Percentiles rank a stretch among this genome's conserved stretches.
These are phyloP conservation scores for Loxodonta africana DNA, from an alignment of 2,113 vertebrate genomes.

Conservation along the genomic window DNA sequence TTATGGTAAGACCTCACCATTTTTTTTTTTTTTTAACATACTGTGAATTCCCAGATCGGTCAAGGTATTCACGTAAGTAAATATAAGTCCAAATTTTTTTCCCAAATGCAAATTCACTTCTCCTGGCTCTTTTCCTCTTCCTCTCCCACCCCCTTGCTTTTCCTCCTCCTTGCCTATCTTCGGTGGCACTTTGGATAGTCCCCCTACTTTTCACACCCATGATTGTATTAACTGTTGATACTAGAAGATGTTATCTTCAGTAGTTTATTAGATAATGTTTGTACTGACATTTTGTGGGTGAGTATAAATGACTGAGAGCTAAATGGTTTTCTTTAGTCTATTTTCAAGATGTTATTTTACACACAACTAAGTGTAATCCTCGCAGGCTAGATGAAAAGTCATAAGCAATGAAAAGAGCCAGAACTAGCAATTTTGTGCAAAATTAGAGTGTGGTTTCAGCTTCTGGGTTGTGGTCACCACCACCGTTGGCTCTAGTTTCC, in stretches of 20 bases:
- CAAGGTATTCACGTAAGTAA: slow-evolving; percentile 39
- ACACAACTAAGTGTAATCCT: slow-evolving; percentile 43
- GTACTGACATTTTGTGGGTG: slow-evolving; percentile 40
- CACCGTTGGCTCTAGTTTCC: slow-evolving; percentile 57
- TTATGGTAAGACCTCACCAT: not conserved
- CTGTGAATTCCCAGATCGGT: not conserved
- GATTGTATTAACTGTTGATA: not conserved
- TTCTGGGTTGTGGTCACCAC: slow-evolving; percentile 66
- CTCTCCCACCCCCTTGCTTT: not conserved
- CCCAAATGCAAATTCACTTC: not conserved
- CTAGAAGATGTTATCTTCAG: not conserved
- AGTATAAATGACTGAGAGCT: slow-evolving; percentile 44
- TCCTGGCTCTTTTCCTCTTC: not conserved
- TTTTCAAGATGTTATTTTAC: slow-evolving; percentile 52
- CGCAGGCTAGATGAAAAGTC: slow-evolving; percentile 22
- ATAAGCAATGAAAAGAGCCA: slow-evolving; percentile 38
- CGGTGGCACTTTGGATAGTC: not conserved
- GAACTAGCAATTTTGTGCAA: slow-evolving; percentile 39
- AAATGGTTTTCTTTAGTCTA: slow-evolving; percentile 40
- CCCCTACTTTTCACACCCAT: not conserved
- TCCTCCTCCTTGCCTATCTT: not conserved
- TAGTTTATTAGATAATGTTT: not conserved
- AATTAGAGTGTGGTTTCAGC: slow-evolving; percentile 68
- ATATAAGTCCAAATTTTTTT: not conserved
- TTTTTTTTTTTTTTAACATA: not conserved